phyloP scores from a whole-genome alignment of 2,113 vertebrate species.

The Leucopternis melanops region DNA sequence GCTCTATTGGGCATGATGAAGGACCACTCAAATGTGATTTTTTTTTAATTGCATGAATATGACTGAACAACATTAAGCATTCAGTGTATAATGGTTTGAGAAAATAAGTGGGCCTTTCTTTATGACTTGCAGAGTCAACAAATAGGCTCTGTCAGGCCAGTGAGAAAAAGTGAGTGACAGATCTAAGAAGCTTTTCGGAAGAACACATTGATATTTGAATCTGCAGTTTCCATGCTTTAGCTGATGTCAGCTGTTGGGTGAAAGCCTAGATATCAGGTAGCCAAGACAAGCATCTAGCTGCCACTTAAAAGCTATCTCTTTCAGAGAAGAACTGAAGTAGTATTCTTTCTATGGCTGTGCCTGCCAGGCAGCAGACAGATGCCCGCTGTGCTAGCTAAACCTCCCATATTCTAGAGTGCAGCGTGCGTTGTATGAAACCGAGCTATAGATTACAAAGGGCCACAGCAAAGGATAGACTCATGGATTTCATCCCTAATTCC shows the following conservation, averaged over 20 bases:
- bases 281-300: constrained; percentile 59
- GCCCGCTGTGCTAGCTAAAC: constrained; percentile 6
- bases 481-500: neutral
- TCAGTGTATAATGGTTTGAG: neutral
- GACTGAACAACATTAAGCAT: neutral
- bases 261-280: constrained; percentile 55
- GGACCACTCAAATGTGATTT: neutral
- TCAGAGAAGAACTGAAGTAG: constrained; percentile 50
- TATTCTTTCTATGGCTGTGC: constrained; percentile 10
- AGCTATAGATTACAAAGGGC: constrained; percentile 9
- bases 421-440: neutral
- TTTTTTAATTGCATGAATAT: neutral
- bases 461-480: neutral
- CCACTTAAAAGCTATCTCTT: constrained; percentile 55
- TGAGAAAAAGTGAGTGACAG: constrained; percentile 43
- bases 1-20: neutral
- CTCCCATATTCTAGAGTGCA: neutral
- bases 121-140: neutral
- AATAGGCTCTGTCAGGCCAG: neutral
- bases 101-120: constrained; percentile 39
- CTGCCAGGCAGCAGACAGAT: constrained; percentile 49
- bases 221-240: constrained; percentile 30
- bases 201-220: constrained; percentile 42
- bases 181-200: constrained; percentile 16
- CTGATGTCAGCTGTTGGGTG: constrained; percentile 36